These are phyloP conservation scores for Pygathrix nemaeus DNA, from an alignment of 2,113 vertebrate genomes.

Conservation along the genomic window DNA sequence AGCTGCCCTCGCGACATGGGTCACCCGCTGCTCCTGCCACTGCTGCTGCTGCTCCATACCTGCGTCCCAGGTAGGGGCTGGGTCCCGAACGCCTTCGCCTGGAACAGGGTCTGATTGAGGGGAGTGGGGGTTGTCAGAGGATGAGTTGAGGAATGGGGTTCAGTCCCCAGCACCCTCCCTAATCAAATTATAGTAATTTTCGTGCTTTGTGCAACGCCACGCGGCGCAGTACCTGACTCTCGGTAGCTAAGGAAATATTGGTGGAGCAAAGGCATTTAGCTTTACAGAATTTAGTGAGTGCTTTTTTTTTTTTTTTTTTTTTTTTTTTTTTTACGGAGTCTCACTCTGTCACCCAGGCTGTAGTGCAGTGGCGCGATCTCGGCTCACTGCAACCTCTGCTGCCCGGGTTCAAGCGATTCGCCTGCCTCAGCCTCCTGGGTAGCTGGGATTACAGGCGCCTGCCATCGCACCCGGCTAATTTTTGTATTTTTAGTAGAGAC, in stretches of 20 bases:
- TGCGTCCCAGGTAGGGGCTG: constrained; percentile 57
- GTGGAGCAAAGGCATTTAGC: background rate
- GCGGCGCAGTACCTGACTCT: background rate
- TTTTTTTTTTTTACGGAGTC: no score
- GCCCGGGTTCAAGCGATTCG: no score
- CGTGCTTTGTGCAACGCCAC: background rate
- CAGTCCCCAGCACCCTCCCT: background rate
- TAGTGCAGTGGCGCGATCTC: no score
- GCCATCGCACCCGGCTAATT: no score
- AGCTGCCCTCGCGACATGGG: constrained; percentile 45
- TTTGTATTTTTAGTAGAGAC: no score
- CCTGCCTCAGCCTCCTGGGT: no score
- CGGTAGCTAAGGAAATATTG: background rate
- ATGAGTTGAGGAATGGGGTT: background rate
- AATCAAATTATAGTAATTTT: background rate
- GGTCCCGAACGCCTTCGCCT: background rate
- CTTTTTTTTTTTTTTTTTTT: no score
- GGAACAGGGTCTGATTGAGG: background rate
- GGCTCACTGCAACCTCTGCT: no score
- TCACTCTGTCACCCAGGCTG: no score
- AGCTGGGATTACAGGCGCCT: no score
- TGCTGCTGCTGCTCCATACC: background rate
- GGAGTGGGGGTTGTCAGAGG: background rate
- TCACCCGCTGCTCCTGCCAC: background rate
- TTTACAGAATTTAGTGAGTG: no score